A percentile compares a stretch with the other conserved stretches of the same genome.
These are phyloP conservation scores for Caenorhabditis brenneri DNA, from an alignment of 1,140 invertebrate genomes.

Conservation along the genomic window DNA sequence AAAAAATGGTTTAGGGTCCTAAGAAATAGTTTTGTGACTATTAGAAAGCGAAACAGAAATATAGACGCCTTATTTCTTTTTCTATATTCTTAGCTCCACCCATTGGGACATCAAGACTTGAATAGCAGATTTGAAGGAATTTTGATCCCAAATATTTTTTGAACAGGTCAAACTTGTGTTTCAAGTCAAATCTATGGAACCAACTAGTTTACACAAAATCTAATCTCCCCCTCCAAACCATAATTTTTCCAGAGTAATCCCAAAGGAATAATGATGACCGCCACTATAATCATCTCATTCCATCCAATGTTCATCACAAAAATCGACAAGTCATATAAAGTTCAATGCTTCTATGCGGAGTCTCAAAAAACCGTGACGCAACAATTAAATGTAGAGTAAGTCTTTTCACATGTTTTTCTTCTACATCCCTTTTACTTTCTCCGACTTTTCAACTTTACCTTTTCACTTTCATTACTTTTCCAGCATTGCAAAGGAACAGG, in stretches of 20 bases:
- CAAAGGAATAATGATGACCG: conserved; percentile 53
- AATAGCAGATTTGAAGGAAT: too few species aligned
- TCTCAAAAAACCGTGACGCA: conserved; percentile 57
- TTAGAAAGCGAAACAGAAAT: too few species aligned
- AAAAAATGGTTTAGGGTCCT: too few species aligned
- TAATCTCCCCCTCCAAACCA: background rate
- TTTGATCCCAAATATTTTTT: too few species aligned
- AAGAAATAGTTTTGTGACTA: too few species aligned
- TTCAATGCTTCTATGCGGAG: conserved; percentile 59
- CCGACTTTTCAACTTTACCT: background rate
- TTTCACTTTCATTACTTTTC: conserved; percentile 20
- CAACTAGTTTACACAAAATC: too few species aligned
- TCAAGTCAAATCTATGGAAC: too few species aligned
- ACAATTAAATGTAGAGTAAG: conserved; percentile 58
- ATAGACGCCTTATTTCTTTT: too few species aligned
- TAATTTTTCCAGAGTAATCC: conserved; percentile 55
- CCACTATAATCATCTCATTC: conserved; percentile 59
- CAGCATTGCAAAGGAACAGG: conserved; percentile 53
- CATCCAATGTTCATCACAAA: conserved; percentile 61
- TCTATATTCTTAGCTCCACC: too few species aligned
- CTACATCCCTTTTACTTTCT: background rate
- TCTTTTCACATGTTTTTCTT: background rate
- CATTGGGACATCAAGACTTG: too few species aligned
- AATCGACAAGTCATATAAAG: conserved; percentile 59
- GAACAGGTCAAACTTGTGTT: too few species aligned